Percentiles rank a stretch among this genome's conserved stretches.
phyloP scores from a whole-genome alignment of 2,113 vertebrate genomes.

The Butastur rufipennis region DNA sequence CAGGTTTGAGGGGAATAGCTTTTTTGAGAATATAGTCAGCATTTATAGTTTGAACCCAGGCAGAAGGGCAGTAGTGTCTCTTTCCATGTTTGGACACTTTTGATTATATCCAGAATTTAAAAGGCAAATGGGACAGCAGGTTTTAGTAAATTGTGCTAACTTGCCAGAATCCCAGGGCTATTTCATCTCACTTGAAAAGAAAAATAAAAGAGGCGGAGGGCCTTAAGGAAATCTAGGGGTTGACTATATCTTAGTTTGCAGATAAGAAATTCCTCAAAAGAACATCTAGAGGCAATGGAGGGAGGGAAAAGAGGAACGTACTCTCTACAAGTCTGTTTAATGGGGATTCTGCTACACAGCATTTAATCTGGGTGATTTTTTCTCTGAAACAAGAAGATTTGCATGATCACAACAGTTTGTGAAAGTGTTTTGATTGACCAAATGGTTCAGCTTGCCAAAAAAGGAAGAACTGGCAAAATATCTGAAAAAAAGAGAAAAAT shows the following conservation, averaged over 20 bases:
- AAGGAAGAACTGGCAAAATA: not conserved
- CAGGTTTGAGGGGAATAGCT: not conserved
- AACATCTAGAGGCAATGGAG: not conserved
- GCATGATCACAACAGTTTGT: not conserved
- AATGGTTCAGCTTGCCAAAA: not conserved
- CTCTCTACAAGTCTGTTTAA: not conserved
- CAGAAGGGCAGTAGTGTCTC: not conserved
- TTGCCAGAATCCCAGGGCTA: not conserved
- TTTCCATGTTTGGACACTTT: not conserved
- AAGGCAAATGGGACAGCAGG: not conserved
- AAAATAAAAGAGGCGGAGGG: not conserved
- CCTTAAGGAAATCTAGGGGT: not conserved
- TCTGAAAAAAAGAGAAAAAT: not conserved
- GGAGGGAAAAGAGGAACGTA: not conserved
- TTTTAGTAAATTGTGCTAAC: not conserved
- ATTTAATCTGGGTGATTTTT: not conserved
- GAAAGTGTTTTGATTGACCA: not conserved
- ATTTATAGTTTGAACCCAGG: not conserved
- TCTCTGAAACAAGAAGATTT: not conserved
- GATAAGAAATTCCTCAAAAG: not conserved
- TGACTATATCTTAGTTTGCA: not conserved
- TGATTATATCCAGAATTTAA: not conserved
- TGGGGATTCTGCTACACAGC: not conserved
- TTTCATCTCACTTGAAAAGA: not conserved
- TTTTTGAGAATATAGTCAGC: not conserved